Percentiles rank a stretch among this genome's conserved stretches.
phyloP scores from a whole-genome alignment of 2,113 vertebrate species.

The Sarotherodon lohbergeri region DNA sequence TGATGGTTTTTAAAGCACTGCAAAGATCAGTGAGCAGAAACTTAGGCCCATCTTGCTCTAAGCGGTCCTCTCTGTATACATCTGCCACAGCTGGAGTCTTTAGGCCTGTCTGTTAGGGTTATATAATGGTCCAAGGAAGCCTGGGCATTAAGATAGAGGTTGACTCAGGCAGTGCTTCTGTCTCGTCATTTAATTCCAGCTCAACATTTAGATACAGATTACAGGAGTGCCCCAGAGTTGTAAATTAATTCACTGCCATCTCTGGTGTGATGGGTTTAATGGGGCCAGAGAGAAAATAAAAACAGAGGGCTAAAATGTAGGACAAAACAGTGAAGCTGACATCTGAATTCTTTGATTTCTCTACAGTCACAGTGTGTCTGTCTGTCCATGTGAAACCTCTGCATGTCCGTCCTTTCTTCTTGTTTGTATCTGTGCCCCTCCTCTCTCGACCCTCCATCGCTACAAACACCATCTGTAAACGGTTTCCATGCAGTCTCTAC shows the following conservation, averaged over 20 bases:
- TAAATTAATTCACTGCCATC: not conserved
- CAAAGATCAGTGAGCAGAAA: conserved; percentile 10
- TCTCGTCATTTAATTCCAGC: conserved; percentile 48
- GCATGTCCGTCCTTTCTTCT: not conserved
- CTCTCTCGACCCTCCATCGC: not conserved
- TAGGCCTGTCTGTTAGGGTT: conserved; percentile 47
- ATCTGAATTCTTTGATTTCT: not conserved
- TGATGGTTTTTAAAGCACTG: not conserved
- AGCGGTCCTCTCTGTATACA: not conserved
- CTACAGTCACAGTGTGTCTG: not conserved
- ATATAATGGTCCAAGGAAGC: conserved; percentile 41
- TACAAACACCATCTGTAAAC: conserved; percentile 17
- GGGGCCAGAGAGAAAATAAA: not conserved
- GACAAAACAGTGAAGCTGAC: not conserved
- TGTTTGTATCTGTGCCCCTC: not conserved
- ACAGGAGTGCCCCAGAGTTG: not conserved
- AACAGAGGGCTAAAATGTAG: not conserved
- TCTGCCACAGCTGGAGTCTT: conserved; percentile 36
- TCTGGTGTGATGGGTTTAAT: conserved; percentile 10
- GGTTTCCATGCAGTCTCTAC: not conserved
- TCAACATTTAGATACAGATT: conserved; percentile 42
- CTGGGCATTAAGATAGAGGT: conserved; percentile 37
- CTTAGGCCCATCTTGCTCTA: not conserved
- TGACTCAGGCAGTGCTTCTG: conserved; percentile 40
- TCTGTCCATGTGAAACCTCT: not conserved